A percentile compares a stretch with the other conserved stretches of the same genome.
These are phyloP conservation scores for Dermatemys mawii DNA, from an alignment of 2,113 vertebrate species.

Conservation along the genomic window DNA sequence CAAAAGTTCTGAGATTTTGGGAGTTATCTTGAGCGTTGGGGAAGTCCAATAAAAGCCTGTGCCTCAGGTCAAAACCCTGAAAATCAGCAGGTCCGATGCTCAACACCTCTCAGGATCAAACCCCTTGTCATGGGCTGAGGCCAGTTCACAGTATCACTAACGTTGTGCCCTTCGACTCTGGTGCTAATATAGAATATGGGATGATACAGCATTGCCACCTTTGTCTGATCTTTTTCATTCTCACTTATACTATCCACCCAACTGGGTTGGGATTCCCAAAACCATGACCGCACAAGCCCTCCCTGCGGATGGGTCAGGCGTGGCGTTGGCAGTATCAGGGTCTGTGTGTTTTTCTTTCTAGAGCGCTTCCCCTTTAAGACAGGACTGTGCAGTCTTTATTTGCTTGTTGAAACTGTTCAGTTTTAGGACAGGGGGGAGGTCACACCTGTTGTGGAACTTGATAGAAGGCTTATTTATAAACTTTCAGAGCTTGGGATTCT, in stretches of 20 bases:
- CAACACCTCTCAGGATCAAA: slow-evolving; percentile 24
- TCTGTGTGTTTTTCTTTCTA: background rate
- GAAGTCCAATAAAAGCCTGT: background rate
- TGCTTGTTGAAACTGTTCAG: slow-evolving; percentile 97
- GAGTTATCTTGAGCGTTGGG: background rate
- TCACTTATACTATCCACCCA: slow-evolving; percentile 25
- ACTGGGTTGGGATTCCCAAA: background rate
- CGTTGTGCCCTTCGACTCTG: background rate
- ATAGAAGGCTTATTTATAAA: slow-evolving; percentile 99
- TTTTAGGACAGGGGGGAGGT: slow-evolving; percentile 99
- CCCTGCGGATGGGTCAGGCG: background rate
- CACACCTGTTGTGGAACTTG: slow-evolving; percentile 99
- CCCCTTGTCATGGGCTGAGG: background rate
- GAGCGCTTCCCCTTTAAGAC: slow-evolving; percentile 80
- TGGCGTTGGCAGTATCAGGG: background rate
- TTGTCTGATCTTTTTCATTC: background rate
- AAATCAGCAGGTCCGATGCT: background rate
- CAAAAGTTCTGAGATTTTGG: background rate
- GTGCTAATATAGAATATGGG: background rate
- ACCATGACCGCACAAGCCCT: background rate
- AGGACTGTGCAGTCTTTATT: slow-evolving; percentile 76
- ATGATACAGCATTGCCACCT: background rate
- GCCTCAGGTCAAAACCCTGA: background rate
- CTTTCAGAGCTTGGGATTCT: slow-evolving; percentile 98
- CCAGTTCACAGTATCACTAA: background rate